Conservation (phyloP, 2,113 vertebrate species). For the Erythrocercus mccallii region DNA sequence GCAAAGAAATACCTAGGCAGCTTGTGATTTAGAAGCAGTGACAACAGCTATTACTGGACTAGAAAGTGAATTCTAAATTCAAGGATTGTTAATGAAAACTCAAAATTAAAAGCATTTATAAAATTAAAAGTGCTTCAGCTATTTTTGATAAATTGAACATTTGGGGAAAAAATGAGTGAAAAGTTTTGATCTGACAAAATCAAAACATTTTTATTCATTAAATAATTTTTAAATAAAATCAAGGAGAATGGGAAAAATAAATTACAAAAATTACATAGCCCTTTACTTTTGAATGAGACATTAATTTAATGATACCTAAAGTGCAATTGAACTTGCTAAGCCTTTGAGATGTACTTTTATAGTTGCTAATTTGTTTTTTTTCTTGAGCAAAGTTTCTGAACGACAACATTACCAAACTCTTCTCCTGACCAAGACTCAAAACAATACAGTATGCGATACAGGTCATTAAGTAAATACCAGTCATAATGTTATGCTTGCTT, state of each 20-base stretch:
- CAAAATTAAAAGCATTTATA: slow-evolving; percentile 9
- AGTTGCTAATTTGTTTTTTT: background rate
- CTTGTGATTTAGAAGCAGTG: background rate
- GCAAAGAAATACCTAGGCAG: slow-evolving; percentile 14
- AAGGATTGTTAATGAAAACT: background rate
- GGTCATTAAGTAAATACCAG: background rate
- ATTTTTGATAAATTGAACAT: background rate
- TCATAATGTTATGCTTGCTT: background rate
- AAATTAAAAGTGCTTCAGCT: background rate
- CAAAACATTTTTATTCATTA: background rate
- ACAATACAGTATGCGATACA: background rate
- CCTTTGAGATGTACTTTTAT: background rate
- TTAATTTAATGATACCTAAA: background rate
- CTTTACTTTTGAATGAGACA: background rate
- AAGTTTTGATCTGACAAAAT: background rate
- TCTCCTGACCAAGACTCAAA: background rate
- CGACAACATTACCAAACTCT: background rate
- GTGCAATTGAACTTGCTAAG: background rate
- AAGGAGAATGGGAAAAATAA: background rate
- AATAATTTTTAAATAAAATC: background rate
- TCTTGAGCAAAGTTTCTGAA: background rate
- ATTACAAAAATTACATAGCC: background rate
- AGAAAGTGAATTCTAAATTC: background rate
- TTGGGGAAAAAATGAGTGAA: background rate
- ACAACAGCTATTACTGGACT: background rate